Base-by-base conservation (phyloP, 2,113 vertebrate genomes). In the Callocephalon fimbriatum region DNA sequence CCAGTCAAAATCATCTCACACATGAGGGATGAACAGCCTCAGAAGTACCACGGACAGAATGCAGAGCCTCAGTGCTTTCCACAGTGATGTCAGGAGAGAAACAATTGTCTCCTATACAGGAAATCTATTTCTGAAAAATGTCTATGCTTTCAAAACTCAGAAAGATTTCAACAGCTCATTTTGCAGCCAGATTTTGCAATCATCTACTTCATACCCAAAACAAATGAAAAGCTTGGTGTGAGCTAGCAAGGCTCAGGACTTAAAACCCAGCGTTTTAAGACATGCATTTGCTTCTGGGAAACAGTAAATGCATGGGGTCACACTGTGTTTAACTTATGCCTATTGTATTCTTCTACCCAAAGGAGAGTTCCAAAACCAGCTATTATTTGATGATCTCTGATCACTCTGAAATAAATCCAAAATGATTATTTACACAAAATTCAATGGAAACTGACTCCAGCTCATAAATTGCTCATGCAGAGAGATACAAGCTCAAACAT, bases 401-500 rank as follows among this genome's bases (percentile, higher is more conserved):
- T 42, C n/a, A 21, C 9, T 26, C 35, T 31, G 23, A n/a, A 40
- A 44, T 12, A 0, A 4, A 15, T 4, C 14, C 8, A 31, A 13
- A 1, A 25, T 4, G 2, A 38, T 27, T 51, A 59, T 93, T 73
- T 81, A 44, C 7, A 81, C 27, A 77, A 61, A 61, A 3, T 59
- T 70, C 13, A 59, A 11, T 1, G 6, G 27, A 79, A 67, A n/a
- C 8, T 25, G 32, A 21, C 3, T 65, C 4, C 66, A 40, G 19
- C 4, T 62, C 51, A 4, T 61, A 61, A 71, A 37, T 70, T 58
- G 21, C 2, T 72, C 14, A 51, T 12, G 54, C 4, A 42, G 31
- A n/a, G 9, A 9, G 3, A 22, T 5, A 29, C 1, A 0, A 86
- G 4, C 0, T 21, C 12, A 79, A 47, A 19, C 50, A n/a, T 22